Evolutionary conservation across 2,888 invertebrate species (phyloP).

Genomic region (Ectemnius cavifrons): DNA sequence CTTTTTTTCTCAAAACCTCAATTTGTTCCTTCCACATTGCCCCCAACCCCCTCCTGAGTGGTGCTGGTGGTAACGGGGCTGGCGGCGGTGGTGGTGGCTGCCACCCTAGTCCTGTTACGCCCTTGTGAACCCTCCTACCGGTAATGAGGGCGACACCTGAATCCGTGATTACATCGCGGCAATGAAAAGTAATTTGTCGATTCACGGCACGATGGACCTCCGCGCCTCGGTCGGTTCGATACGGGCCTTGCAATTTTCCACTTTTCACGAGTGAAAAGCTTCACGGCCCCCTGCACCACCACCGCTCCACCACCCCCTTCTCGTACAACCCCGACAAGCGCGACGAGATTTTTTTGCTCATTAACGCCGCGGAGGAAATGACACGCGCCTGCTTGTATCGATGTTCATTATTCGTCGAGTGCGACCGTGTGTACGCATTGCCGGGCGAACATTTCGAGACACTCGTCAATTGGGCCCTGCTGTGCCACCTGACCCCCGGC

Average conservation of each 20-base stretch:
- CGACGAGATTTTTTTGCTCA: slow-evolving; percentile 35
- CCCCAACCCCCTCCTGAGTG: slow-evolving; percentile 23
- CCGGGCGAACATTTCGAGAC: slow-evolving; percentile 9
- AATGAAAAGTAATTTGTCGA: slow-evolving; percentile 68
- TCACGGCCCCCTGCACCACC: slow-evolving; percentile 16
- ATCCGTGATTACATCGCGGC: slow-evolving; percentile 68
- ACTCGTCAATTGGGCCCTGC: too few relatives aligned
- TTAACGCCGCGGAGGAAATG: slow-evolving; percentile 31
- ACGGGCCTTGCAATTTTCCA: slow-evolving; percentile 58
- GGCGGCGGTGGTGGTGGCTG: slow-evolving; percentile 29
- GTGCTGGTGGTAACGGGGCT: too few relatives aligned
- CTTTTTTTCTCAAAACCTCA: slow-evolving; percentile 68
- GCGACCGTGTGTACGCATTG: background rate
- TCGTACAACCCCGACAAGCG: slow-evolving; percentile 3
- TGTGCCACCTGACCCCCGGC: too few relatives aligned
- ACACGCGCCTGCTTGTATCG: slow-evolving; percentile 29
- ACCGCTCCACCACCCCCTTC: background rate
- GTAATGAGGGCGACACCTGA: slow-evolving; percentile 71
- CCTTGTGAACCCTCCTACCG: slow-evolving; percentile 50
- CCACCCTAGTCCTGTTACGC: slow-evolving; percentile 20
- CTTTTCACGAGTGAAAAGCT: slow-evolving; percentile 59
- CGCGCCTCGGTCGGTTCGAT: slow-evolving; percentile 49
- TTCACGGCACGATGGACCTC: slow-evolving; percentile 62
- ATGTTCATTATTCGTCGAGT: slow-evolving; percentile 32
- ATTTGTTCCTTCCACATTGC: slow-evolving; percentile 64